These are phyloP conservation scores for Spicauda simplicius DNA, from an alignment of 2,888 invertebrate genomes.

Conservation along the genomic window DNA sequence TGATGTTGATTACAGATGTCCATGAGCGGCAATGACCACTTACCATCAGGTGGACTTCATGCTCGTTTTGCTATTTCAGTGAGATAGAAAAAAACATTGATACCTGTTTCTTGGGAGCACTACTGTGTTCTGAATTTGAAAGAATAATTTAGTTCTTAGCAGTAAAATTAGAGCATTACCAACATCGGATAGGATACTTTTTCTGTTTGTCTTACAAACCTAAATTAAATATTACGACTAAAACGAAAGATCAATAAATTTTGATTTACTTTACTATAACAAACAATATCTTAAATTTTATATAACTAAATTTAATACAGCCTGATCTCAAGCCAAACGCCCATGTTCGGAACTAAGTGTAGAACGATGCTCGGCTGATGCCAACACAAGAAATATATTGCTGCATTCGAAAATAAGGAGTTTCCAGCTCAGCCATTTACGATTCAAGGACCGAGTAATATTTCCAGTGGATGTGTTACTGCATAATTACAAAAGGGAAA, in stretches of 20 bases:
- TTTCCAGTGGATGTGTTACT: slow-evolving; percentile 11
- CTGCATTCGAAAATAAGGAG: slow-evolving; percentile 26
- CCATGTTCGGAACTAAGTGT: slow-evolving; percentile 28
- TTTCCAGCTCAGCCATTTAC: slow-evolving; percentile 4
- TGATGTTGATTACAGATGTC: no score
- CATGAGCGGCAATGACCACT: no score
- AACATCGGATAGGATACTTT: no score
- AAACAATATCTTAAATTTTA: slow-evolving; percentile 15
- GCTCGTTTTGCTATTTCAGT: no score
- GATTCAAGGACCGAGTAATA: not conserved
- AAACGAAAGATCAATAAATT: not conserved
- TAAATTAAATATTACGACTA: no score
- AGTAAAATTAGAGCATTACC: no score
- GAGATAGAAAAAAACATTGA: no score
- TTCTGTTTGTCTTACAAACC: no score
- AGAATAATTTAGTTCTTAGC: no score
- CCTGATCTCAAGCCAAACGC: slow-evolving; percentile 35
- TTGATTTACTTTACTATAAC: not conserved
- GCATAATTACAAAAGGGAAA: slow-evolving; percentile 42
- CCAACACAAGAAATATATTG: slow-evolving; percentile 34
- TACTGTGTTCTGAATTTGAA: no score
- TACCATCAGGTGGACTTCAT: no score
- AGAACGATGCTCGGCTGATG: slow-evolving; percentile 22
- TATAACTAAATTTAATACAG: slow-evolving; percentile 33
- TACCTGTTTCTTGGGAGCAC: no score